phyloP scores from a whole-genome alignment of 2,888 invertebrate genomes.

The Drepanosiphum platanoidis region DNA sequence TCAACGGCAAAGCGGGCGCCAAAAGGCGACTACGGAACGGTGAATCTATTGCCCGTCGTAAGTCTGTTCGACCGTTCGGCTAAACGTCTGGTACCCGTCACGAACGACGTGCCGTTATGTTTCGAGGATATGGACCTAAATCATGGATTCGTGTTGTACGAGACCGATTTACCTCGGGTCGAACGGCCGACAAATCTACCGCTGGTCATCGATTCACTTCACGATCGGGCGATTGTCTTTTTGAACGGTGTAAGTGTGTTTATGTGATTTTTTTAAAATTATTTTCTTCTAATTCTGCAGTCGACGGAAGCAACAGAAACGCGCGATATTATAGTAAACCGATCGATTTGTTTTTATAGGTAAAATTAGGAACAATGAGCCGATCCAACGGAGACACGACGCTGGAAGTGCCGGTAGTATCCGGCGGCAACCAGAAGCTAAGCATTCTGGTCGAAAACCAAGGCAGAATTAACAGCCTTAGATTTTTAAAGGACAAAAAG shows the following conservation, averaged over 20 bases:
- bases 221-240: constrained; percentile 79
- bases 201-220: constrained; percentile 71
- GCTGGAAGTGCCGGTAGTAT: constrained; percentile 17
- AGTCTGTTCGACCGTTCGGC: constrained; percentile 64
- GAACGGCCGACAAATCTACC: constrained; percentile 66
- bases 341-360: neutral
- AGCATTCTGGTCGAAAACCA: constrained; percentile 78
- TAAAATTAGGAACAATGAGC: constrained; percentile 31
- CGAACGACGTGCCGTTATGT: constrained; percentile 69
- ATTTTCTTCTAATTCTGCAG: too few relatives aligned
- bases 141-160: constrained; percentile 75
- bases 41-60: constrained; percentile 70
- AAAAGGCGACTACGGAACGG: constrained; percentile 76
- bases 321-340: neutral
- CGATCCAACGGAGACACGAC: constrained; percentile 3
- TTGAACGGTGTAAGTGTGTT: constrained; percentile 67
- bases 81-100: neutral
- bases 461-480: constrained; percentile 80
- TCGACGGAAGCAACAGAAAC: neutral
- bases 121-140: constrained; percentile 74
- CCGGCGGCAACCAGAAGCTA: constrained; percentile 65
- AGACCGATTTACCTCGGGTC: constrained; percentile 67
- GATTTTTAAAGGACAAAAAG: constrained; percentile 68
- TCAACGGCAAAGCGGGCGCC: constrained; percentile 72
- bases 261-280: too few relatives aligned